Conservation (phyloP, 92 coral and sea anemone genomes). For the Desmophyllum pertusum region DNA sequence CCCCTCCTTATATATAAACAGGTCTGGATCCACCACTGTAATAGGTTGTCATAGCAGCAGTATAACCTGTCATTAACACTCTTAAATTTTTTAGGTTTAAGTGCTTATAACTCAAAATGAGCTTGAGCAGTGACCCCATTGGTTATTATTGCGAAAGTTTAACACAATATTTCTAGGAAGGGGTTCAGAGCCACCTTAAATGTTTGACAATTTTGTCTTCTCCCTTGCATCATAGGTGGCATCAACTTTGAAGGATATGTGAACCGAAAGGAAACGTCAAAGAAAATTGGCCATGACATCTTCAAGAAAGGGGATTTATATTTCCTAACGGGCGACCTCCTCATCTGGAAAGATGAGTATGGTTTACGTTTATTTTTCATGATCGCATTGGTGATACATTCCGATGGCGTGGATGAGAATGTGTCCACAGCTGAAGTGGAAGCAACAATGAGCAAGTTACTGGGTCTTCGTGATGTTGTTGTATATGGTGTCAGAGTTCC, state of each 20-base stretch:
- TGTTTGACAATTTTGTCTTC: too few relatives aligned
- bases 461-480: constrained; percentile 87
- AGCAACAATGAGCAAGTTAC: constrained; percentile 67
- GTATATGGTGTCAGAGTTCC: constrained; percentile 91
- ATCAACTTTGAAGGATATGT: constrained; percentile 77
- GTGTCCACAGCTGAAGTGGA: constrained; percentile 98
- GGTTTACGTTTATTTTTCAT: constrained; percentile 86
- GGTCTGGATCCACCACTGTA: too few relatives aligned
- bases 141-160: too few relatives aligned
- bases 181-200: too few relatives aligned
- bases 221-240: too few relatives aligned
- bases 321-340: constrained; percentile 82
- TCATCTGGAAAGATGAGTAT: constrained; percentile 80
- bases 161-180: too few relatives aligned
- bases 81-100: too few relatives aligned
- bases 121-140: too few relatives aligned
- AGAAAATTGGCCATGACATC: constrained; percentile 70
- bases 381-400: constrained; percentile 99
- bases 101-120: too few relatives aligned
- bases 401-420: constrained; percentile 99
- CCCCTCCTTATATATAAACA: too few relatives aligned
- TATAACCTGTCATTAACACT: too few relatives aligned
- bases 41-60: too few relatives aligned
- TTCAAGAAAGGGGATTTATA: constrained; percentile 76
- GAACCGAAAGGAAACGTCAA: constrained; percentile 71